These are phyloP conservation scores for Nasonia oneida DNA, from an alignment of 2,888 invertebrate species.

Conservation along the genomic window DNA sequence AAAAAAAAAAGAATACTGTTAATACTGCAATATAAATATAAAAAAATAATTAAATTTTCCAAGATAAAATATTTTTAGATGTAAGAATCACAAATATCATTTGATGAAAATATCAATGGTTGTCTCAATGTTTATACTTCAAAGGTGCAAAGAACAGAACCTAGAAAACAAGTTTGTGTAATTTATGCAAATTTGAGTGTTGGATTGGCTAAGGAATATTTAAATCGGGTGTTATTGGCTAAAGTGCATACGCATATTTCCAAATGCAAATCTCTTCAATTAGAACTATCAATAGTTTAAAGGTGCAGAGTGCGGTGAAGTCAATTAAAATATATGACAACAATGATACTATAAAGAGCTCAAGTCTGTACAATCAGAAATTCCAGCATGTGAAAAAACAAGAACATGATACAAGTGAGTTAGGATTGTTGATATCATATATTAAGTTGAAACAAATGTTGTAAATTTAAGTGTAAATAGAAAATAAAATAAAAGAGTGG, in stretches of 20 bases:
- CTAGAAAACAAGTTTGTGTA: too few relatives aligned
- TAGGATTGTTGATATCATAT: background rate
- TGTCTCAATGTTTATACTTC: background rate
- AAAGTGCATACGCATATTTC: too few relatives aligned
- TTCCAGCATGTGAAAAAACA: background rate
- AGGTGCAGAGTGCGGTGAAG: too few relatives aligned
- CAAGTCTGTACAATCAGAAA: background rate
- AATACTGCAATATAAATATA: background rate
- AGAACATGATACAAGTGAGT: background rate
- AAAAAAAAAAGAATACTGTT: background rate
- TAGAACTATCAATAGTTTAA: too few relatives aligned
- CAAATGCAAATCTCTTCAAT: too few relatives aligned
- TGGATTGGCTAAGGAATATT: too few relatives aligned
- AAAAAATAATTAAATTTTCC: background rate
- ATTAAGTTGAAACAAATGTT: too few relatives aligned
- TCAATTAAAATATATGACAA: too few relatives aligned
- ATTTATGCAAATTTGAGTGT: too few relatives aligned
- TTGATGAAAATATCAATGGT: constrained; percentile 16
- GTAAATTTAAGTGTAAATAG: background rate
- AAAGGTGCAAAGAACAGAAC: too few relatives aligned
- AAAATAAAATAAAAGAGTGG: background rate
- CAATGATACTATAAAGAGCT: too few relatives aligned
- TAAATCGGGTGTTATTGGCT: too few relatives aligned
- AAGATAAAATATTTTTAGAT: constrained; percentile 28
- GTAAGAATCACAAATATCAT: background rate